A percentile compares a stretch with the other conserved stretches of the same genome.
phyloP scores from a whole-genome alignment of 2,113 vertebrate genomes.

The Leptobrachium leishanense region DNA sequence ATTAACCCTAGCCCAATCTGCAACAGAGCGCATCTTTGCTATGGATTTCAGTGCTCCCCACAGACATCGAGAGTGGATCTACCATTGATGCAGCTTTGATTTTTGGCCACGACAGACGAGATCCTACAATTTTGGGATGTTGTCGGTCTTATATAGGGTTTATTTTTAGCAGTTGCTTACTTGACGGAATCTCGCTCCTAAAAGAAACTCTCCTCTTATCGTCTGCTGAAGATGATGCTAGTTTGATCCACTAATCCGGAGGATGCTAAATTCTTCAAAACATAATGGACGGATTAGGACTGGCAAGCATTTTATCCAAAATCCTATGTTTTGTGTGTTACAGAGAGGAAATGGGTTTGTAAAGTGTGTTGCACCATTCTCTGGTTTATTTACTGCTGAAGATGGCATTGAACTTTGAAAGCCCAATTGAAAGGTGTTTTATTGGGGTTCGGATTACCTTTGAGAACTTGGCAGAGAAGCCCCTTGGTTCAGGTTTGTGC shows the following conservation, averaged over 20 bases:
- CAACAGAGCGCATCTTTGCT: background rate
- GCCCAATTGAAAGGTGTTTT: background rate
- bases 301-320: background rate
- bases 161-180: background rate
- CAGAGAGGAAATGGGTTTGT: background rate
- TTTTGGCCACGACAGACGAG: background rate
- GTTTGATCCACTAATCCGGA: background rate
- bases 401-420: constrained; percentile 9
- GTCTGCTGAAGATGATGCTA: background rate
- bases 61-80: constrained; percentile 5
- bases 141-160: background rate
- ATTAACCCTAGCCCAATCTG: constrained; percentile 5
- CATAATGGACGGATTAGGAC: background rate
- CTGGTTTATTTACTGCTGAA: background rate
- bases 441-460: background rate
- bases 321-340: background rate
- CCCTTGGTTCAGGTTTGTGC: background rate
- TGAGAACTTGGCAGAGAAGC: background rate
- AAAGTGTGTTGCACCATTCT: background rate
- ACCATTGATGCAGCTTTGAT: background rate
- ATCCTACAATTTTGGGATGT: background rate
- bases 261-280: background rate
- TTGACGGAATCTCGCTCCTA: background rate
- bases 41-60: background rate
- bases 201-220: background rate